These are phyloP conservation scores for Nipponia nippon DNA, from an alignment of 2,113 vertebrate species.

Conservation along the genomic window DNA sequence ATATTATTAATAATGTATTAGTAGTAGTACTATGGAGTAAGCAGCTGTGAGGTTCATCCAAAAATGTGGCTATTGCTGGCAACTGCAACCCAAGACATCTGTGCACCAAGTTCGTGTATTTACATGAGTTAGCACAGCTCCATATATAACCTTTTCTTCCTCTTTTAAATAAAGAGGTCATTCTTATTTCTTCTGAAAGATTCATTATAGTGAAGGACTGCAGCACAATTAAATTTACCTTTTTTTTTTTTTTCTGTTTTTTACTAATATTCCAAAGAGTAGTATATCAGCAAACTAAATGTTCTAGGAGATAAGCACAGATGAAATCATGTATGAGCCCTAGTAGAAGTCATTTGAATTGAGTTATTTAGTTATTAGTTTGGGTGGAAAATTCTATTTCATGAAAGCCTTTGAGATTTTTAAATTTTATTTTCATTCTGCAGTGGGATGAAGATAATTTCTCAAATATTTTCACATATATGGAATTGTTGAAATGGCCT, in stretches of 20 bases:
- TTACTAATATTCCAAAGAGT: background rate
- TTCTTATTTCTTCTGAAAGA: background rate
- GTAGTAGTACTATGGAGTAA: background rate
- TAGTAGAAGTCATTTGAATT: background rate
- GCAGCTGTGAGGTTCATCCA: background rate
- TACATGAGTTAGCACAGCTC: background rate
- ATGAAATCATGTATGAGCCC: background rate
- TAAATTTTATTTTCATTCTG: background rate
- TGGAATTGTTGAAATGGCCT: background rate
- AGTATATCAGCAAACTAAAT: background rate
- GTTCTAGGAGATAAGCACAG: background rate
- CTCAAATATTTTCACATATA: background rate
- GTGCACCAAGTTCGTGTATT: background rate
- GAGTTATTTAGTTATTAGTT: background rate
- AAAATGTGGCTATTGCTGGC: background rate
- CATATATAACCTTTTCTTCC: background rate
- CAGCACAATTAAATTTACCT: background rate
- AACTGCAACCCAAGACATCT: background rate
- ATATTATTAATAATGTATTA: background rate
- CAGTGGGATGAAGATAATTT: background rate
- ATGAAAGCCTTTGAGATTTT: background rate
- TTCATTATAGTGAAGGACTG: background rate
- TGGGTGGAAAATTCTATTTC: background rate
- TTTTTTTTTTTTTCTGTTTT: background rate
- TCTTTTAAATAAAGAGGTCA: background rate